Evolutionary conservation across 2,888 invertebrate genomes (phyloP).

Genomic region (Meganola albula): DNA sequence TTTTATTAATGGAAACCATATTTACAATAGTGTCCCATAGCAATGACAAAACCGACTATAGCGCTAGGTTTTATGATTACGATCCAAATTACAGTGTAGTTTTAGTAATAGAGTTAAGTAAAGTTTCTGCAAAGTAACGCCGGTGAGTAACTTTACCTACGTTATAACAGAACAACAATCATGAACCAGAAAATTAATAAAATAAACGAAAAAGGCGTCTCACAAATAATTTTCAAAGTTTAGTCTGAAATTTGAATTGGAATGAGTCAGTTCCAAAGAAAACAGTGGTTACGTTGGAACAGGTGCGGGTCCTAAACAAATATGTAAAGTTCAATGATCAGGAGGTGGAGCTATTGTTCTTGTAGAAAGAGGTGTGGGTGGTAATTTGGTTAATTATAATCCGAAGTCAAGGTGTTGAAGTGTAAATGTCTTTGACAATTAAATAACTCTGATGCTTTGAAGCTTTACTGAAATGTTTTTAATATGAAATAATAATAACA

Average conservation of each 20-base stretch:
- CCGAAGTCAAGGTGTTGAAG: background rate
- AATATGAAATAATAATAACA: too few species aligned
- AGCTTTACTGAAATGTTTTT: too few species aligned
- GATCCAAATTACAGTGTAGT: too few species aligned
- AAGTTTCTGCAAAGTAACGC: too few species aligned
- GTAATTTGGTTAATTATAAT: conserved; percentile 21
- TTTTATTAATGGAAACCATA: too few species aligned
- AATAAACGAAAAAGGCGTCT: background rate
- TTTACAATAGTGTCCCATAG: too few species aligned
- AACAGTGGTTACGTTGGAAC: conserved; percentile 23
- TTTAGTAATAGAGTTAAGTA: too few species aligned
- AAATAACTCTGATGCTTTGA: too few species aligned
- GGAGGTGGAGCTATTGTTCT: conserved; percentile 16
- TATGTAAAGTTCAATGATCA: conserved; percentile 30
- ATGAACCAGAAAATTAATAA: background rate
- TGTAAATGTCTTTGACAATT: background rate
- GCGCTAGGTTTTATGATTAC: too few species aligned
- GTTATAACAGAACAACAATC: too few species aligned
- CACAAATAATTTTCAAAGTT: conserved; percentile 1
- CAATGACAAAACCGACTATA: too few species aligned
- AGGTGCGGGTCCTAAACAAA: conserved; percentile 26
- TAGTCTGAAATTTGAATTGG: conserved; percentile 7
- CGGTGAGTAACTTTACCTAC: too few species aligned
- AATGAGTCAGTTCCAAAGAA: conserved; percentile 20
- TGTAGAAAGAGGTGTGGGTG: conserved; percentile 4